phyloP scores from a whole-genome alignment of 2,113 vertebrate genomes.

The Sebastes fasciatus region DNA sequence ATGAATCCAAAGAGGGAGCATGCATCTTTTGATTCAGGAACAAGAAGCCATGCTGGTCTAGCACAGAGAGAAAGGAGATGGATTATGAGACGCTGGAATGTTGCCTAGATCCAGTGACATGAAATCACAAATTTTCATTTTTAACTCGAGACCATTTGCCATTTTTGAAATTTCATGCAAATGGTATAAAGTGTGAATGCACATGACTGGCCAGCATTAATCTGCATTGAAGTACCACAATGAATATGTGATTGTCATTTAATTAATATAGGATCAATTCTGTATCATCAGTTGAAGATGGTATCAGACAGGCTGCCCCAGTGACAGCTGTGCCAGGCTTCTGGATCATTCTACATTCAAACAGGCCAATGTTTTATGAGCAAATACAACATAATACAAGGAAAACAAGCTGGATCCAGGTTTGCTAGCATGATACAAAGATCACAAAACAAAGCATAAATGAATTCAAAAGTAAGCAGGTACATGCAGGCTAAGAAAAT shows the following conservation, averaged over 20 bases:
- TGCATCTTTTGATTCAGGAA: constrained; percentile 78
- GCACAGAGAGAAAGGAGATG: constrained; percentile 66
- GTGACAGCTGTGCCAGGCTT: background rate
- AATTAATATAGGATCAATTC: background rate
- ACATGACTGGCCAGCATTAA: background rate
- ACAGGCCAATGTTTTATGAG: background rate
- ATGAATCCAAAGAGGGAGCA: constrained; percentile 69
- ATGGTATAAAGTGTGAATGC: background rate
- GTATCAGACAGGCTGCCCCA: background rate
- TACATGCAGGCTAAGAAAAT: constrained; percentile 5
- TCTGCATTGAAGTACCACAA: background rate
- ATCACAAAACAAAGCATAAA: constrained; percentile 13
- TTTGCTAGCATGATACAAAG: constrained; percentile 16
- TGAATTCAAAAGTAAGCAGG: background rate
- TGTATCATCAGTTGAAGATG: background rate
- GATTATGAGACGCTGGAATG: constrained; percentile 44
- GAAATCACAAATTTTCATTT: constrained; percentile 13
- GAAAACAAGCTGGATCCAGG: constrained; percentile 15
- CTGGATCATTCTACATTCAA: constrained; percentile 21
- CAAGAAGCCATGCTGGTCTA: constrained; percentile 75
- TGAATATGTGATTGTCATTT: background rate
- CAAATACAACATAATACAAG: constrained; percentile 15
- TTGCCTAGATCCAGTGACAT: constrained; percentile 14
- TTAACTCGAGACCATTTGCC: constrained; percentile 21
- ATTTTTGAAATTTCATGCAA: constrained; percentile 17